Evolutionary conservation across 1,140 invertebrate species (phyloP), one percentile per base, ranked within the genome.

Genomic region (Frieseomelitta varia): DNA sequence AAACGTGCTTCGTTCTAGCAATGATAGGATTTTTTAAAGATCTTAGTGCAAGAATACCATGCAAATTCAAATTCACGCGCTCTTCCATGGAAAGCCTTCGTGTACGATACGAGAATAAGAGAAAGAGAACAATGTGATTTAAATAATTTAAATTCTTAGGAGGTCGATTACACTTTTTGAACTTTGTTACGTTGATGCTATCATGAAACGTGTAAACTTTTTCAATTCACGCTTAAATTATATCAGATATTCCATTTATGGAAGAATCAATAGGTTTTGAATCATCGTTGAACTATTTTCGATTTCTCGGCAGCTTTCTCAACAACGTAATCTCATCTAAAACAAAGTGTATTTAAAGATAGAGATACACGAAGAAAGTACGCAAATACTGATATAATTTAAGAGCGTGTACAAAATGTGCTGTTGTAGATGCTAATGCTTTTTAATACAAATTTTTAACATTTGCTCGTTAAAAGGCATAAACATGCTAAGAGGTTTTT

Each of bases 141-240:
- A 77, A 47, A 8, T 56, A 74, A 84, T 88, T 86, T 84, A 89
- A 85, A 78, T 51, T 79, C 68, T 79, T 85, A 55, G 51, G 69
- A 72, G 77, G 61, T n/a, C 27, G 58, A 47, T 71, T 65, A 85
- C 75, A 63, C 61, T 79, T 78, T 14, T 61, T 11, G 10, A 24
- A 34, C 19, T 8, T 47, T 27, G n/a, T 81, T 81, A 15, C 21
- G 81, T 84, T 53, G 14, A 79, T 56, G 47, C 11, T 53, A 39
- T 63, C 63, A n/a, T 15, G 53, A 61, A 27, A 72, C 6, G 39
- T 75, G 30, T 65, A 77, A 61, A 68, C 55, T 63, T 51, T 30
- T 77, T 51, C 24, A 19, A 72, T 85, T 71, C 71, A 53, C 17
- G 47, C 39, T n/a, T n/a, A n/a, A n/a, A n/a, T n/a, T n/a, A n/a